Evolutionary conservation across 2,888 invertebrate genomes (phyloP).

Genomic region (Biston stratarius): DNA sequence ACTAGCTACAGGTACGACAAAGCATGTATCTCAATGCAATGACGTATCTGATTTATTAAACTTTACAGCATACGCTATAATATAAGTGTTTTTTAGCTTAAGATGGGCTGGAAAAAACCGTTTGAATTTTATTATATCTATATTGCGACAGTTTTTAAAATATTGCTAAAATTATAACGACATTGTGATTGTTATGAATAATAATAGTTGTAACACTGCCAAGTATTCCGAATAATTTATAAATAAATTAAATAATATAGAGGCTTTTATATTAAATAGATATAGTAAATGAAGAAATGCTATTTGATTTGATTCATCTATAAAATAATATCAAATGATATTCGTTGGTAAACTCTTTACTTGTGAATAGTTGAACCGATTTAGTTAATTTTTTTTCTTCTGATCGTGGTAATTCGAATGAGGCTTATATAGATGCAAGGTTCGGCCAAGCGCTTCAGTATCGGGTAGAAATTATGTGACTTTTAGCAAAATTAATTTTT

Average conservation of each 20-base stretch:
- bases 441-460: too few species aligned
- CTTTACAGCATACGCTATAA: too few species aligned
- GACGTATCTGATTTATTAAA: not conserved
- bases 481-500: too few species aligned
- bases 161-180: constrained; percentile 8
- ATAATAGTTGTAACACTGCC: constrained; percentile 26
- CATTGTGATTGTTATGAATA: constrained; percentile 20
- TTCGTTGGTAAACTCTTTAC: too few species aligned
- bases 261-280: constrained; percentile 14
- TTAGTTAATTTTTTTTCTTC: too few species aligned
- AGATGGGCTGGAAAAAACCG: too few species aligned
- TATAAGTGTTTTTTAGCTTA: too few species aligned
- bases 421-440: too few species aligned
- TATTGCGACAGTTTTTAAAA: constrained; percentile 17
- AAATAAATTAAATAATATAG: constrained; percentile 7
- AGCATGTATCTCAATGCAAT: not conserved
- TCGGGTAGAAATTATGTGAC: too few species aligned
- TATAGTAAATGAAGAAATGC: not conserved
- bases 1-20: not conserved
- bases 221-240: constrained; percentile 24
- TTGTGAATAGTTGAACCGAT: too few species aligned
- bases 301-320: not conserved
- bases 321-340: too few species aligned
- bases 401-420: too few species aligned
- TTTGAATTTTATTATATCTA: not conserved